Percentiles rank a stretch among this genome's conserved stretches.
phyloP scores from a whole-genome alignment of 2,113 vertebrate species.

The Mustela lutreola region DNA sequence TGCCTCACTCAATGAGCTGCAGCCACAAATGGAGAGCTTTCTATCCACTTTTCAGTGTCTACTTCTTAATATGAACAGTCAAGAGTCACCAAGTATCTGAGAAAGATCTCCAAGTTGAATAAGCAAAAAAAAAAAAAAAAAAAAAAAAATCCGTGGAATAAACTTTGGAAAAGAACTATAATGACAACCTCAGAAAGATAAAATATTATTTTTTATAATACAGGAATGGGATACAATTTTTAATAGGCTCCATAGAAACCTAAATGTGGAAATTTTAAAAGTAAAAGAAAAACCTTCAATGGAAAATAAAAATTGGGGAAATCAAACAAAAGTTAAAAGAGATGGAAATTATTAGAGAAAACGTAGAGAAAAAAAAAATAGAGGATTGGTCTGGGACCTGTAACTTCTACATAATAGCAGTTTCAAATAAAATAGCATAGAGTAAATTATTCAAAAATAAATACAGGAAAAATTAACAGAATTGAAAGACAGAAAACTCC shows the following conservation, averaged over 20 bases:
- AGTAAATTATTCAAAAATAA: constrained; percentile 33
- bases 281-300: not conserved
- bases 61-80: not conserved
- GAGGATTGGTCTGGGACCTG: not conserved
- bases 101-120: not conserved
- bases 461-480: constrained; percentile 35
- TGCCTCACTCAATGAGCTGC: not conserved
- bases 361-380: not conserved
- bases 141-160: not conserved
- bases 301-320: constrained; percentile 40
- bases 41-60: not conserved
- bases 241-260: not conserved
- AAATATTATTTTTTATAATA: not conserved
- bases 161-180: not conserved
- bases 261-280: constrained; percentile 28
- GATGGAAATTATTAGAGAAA: not conserved
- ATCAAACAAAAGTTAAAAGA: not conserved
- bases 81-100: not conserved
- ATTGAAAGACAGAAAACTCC: not conserved
- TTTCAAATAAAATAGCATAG: not conserved
- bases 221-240: not conserved
- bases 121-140: not conserved
- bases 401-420: not conserved
- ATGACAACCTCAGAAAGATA: not conserved
- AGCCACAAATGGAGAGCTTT: not conserved